Percentiles rank a stretch among this genome's conserved stretches.
Conservation (phyloP, 2,113 vertebrate species). For the Sorex araneus region DNA sequence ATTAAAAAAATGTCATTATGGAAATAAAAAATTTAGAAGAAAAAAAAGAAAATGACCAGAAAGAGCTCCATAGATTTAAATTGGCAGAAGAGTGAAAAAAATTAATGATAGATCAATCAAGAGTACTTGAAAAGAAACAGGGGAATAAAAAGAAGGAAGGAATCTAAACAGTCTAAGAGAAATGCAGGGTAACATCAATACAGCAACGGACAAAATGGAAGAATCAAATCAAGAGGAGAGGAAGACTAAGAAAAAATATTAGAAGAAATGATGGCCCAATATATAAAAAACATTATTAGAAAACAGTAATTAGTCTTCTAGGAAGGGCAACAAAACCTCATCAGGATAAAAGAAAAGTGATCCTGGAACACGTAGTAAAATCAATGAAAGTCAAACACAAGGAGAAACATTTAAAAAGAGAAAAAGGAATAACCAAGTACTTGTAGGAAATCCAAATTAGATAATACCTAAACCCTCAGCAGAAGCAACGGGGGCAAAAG, state of each 20-base stretch:
- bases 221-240: not conserved
- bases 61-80: not conserved
- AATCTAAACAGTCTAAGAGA: not conserved
- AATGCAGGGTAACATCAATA: not conserved
- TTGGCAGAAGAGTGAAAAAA: not conserved
- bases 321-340: not conserved
- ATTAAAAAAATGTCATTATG: not conserved
- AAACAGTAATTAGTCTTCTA: not conserved
- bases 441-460: not conserved
- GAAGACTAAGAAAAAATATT: not conserved
- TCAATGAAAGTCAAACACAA: not conserved
- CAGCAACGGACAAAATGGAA: not conserved
- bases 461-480: not conserved
- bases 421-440: constrained; percentile 11
- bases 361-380: not conserved
- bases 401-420: not conserved
- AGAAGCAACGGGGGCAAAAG: constrained; percentile 18
- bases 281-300: not conserved
- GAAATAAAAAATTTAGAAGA: not conserved
- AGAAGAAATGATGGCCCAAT: not conserved
- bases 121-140: not conserved
- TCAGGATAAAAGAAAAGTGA: not conserved
- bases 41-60: not conserved
- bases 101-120: not conserved
- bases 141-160: not conserved